phyloP scores from a whole-genome alignment of 92 coral and sea anemone genomes.

The Epizoanthus illoricatus region DNA sequence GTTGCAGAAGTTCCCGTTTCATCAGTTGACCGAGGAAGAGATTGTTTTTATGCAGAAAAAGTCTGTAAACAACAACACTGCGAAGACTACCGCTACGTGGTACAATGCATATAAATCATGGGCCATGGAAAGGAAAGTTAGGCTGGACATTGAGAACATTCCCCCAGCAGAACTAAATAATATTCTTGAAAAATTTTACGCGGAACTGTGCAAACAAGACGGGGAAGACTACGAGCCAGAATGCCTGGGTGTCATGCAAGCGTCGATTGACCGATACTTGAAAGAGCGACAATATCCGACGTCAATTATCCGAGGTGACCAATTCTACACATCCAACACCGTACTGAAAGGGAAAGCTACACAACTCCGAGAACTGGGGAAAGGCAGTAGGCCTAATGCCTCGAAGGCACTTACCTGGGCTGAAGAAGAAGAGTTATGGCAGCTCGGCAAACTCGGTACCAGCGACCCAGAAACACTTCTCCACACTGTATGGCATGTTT shows the following conservation, averaged over 20 bases:
- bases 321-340: conserved; percentile 17
- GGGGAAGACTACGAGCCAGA: conserved; percentile 41
- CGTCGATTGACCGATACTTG: background rate
- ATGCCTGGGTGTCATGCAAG: conserved; percentile 40
- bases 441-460: too few species aligned
- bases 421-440: too few species aligned
- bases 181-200: conserved; percentile 28
- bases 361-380: conserved; percentile 25
- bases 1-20: background rate
- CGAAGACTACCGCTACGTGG: conserved; percentile 23
- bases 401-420: background rate
- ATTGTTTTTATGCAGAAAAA: background rate
- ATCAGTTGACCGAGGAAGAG: background rate
- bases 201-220: conserved; percentile 23
- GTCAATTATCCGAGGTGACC: conserved; percentile 19
- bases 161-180: conserved; percentile 24
- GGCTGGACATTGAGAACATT: conserved; percentile 33
- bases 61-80: conserved; percentile 11
- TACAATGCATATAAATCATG: conserved; percentile 20
- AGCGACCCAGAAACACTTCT: too few species aligned
- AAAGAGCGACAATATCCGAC: conserved; percentile 17
- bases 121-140: background rate
- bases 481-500: too few species aligned
- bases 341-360: conserved; percentile 34
- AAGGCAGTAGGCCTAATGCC: conserved; percentile 35